A percentile compares a stretch with the other conserved stretches of the same genome.
These are phyloP conservation scores for Acrobasis consociella DNA, from an alignment of 2,888 invertebrate genomes.

Conservation along the genomic window DNA sequence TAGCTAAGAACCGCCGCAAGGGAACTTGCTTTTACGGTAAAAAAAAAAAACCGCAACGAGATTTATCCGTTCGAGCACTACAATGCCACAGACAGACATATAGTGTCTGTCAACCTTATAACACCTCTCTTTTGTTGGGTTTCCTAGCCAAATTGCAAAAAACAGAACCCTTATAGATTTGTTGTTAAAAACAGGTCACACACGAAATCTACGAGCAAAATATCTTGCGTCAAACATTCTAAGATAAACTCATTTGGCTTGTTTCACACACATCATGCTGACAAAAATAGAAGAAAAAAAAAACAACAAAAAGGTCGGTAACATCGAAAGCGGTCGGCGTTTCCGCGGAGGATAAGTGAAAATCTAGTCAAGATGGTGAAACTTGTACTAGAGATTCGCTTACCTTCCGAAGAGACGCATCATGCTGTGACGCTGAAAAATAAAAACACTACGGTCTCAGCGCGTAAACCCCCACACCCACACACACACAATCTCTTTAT, in stretches of 20 bases:
- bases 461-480: too few relatives aligned
- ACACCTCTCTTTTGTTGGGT: too few relatives aligned
- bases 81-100: too few relatives aligned
- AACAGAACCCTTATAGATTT: too few relatives aligned
- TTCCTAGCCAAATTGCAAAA: too few relatives aligned
- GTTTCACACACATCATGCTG: conserved; percentile 24
- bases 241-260: neutral
- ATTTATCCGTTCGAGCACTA: too few relatives aligned
- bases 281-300: conserved; percentile 36
- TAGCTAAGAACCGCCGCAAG: too few relatives aligned
- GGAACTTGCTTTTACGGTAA: too few relatives aligned
- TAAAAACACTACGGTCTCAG: conserved; percentile 30
- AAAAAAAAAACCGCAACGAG: too few relatives aligned
- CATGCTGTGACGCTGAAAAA: conserved; percentile 50
- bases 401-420: conserved; percentile 68
- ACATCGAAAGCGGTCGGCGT: conserved; percentile 61
- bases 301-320: conserved; percentile 42
- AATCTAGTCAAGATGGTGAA: conserved; percentile 83
- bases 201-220: conserved; percentile 3
- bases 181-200: neutral
- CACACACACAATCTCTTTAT: too few relatives aligned
- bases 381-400: conserved; percentile 83
- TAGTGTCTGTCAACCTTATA: too few relatives aligned
- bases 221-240: neutral
- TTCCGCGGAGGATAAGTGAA: conserved; percentile 84